A percentile compares a stretch with the other conserved stretches of the same genome.
Conservation (phyloP, 2,113 vertebrate species). For the Leucoraja erinaceus region DNA sequence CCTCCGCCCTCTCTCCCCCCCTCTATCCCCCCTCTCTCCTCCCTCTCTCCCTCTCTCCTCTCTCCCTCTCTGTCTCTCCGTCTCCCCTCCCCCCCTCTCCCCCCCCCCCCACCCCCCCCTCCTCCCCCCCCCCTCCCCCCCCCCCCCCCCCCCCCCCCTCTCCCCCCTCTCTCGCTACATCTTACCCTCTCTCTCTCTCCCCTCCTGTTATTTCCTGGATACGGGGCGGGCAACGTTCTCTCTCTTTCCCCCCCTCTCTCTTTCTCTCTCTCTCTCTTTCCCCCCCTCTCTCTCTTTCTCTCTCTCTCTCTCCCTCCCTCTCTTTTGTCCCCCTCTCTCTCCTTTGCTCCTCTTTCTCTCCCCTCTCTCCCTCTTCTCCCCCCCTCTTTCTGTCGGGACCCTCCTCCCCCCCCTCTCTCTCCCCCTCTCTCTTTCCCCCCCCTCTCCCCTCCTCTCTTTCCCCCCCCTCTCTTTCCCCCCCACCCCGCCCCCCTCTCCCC, state of each 20-base stretch:
- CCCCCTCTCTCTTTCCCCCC: background rate
- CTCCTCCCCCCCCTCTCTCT: background rate
- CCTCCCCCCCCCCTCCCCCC: rapidly evolving
- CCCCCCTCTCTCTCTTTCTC: no score
- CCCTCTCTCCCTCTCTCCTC: rapidly evolving
- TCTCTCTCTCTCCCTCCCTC: no score
- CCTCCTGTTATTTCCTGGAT: no score
- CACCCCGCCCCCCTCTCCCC: background rate
- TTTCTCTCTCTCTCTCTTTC: no score
- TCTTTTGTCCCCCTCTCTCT: no score
- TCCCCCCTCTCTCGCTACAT: rapidly evolving
- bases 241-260: no score
- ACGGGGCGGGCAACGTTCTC: no score
- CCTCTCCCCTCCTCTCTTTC: background rate
- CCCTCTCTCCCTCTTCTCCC: background rate
- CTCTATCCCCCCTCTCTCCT: rapidly evolving
- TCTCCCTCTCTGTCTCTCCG: rapidly evolving
- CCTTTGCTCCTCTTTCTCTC: no score
- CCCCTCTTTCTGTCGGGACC: no score
- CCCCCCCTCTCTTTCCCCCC: background rate
- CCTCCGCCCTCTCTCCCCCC: rapidly evolving
- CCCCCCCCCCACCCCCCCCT: background rate
- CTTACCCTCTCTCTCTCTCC: background rate
- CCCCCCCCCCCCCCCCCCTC: no score
- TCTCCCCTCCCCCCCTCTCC: background rate